Conservation (phyloP, 2,113 vertebrate species). For the Pholis gunnellus region DNA sequence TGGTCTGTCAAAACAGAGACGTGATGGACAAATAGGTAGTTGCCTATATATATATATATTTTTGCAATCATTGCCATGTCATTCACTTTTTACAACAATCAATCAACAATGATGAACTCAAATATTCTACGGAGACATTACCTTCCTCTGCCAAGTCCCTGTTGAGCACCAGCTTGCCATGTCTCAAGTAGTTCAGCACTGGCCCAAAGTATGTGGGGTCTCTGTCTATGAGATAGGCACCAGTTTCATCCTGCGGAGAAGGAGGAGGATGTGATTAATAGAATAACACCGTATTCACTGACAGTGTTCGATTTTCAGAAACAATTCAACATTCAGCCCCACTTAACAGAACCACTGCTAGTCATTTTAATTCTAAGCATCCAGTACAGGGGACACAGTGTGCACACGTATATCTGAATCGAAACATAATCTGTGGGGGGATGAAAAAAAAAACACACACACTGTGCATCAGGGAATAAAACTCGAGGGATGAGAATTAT, state of each 20-base stretch:
- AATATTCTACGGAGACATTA: slow-evolving; percentile 66
- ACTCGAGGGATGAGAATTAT: slow-evolving; percentile 38
- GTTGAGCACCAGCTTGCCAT: slow-evolving; percentile 98
- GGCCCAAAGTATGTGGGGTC: slow-evolving; percentile 98
- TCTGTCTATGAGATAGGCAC: slow-evolving; percentile 98
- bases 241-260: slow-evolving; percentile 91
- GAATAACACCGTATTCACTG: neutral
- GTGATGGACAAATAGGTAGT: neutral
- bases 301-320: neutral
- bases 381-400: neutral
- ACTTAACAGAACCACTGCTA: neutral
- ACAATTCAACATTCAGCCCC: neutral
- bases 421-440: slow-evolving; percentile 32
- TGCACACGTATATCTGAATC: neutral
- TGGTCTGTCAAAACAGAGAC: neutral
- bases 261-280: neutral
- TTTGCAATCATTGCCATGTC: neutral
- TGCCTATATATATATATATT: too few relatives aligned
- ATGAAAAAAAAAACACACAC: neutral
- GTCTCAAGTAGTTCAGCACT: slow-evolving; percentile 97
- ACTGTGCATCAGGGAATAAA: slow-evolving; percentile 22
- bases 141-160: slow-evolving; percentile 98
- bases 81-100: neutral
- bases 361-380: neutral
- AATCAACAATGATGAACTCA: neutral